Base-by-base conservation (phyloP, 2,113 vertebrate species). In the Prunella fulvescens region DNA sequence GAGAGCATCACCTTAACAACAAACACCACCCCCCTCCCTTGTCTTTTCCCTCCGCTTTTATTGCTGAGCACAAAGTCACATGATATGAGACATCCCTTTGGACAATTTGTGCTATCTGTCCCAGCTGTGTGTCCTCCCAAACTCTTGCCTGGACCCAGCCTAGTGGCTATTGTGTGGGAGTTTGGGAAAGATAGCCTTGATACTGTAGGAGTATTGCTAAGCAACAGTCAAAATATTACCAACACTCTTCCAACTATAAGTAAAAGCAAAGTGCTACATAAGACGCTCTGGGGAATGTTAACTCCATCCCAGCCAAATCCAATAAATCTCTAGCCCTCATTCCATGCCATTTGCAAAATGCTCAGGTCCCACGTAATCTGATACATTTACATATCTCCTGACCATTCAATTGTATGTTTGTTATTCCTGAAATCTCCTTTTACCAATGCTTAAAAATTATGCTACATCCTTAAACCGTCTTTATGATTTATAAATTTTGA, bases 1-100 rank as follows among this genome's bases (percentile, higher is more conserved):
- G 33, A 78, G 45, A 37, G 2, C 0, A 0, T 44, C 26, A 19
- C 14, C 26, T 51, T 33, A 45, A 37, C 14, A 78, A 33, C 12
- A n/a, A 60, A 39, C 45, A 39, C 22, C 0, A 0, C 8, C 45
- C 6, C 19, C 10, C 12, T 45, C 39, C 39, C 19, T 53, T 1
- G 1, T 60, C 26, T 33, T 78, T 77, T 22, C 23, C 10, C 10
- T 45, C 15, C 45, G 33, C 22, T 53, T 51, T 61, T 60, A 39
- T 28, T 53, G 23, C 54, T 61, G 28, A 24, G 23, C 28, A 60
- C 12, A 1, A 67, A 58, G 62, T 33, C 33, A 39, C 37, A 35
- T 18, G 31, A 19, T 60, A 26, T 51, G 28, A 53, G 28, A 53
- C 19, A 69, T 33, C 14, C 14, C 45, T 61, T 45, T 28, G 28